These are phyloP conservation scores for Coelinius sp. DNA, from an alignment of 2,888 invertebrate species.

Conservation along the genomic window DNA sequence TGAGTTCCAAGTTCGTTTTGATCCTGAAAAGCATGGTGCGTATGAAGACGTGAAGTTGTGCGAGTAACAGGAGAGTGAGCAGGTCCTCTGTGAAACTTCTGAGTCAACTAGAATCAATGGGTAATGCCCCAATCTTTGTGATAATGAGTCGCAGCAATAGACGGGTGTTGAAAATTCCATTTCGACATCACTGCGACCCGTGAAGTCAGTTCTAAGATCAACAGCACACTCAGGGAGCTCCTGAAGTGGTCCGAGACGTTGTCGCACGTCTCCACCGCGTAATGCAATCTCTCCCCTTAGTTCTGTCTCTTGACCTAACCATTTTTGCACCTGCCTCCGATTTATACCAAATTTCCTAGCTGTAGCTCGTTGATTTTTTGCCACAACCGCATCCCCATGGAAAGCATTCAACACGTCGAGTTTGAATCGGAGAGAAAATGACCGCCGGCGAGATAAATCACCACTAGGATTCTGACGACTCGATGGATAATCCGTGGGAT, in stretches of 20 bases:
- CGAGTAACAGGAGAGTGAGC: constrained; percentile 60
- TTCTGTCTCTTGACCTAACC: constrained; percentile 70
- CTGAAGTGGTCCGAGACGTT: constrained; percentile 64
- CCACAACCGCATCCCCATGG: constrained; percentile 68
- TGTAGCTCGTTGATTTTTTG: constrained; percentile 72
- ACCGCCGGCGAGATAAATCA: constrained; percentile 64
- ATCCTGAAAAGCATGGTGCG: constrained; percentile 53
- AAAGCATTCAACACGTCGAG: constrained; percentile 72
- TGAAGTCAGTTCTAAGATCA: constrained; percentile 58
- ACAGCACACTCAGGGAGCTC: constrained; percentile 60
- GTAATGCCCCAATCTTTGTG: constrained; percentile 50
- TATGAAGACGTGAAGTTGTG: constrained; percentile 50
- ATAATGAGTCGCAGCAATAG: constrained; percentile 55
- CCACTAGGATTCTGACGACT: constrained; percentile 37
- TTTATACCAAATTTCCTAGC: constrained; percentile 72
- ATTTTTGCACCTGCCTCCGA: constrained; percentile 73
- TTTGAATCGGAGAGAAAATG: constrained; percentile 72
- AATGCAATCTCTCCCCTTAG: constrained; percentile 67
- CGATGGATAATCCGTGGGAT: constrained; percentile 58
- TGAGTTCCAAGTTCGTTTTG: constrained; percentile 50
- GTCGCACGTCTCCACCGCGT: constrained; percentile 63
- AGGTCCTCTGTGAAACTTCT: constrained; percentile 41
- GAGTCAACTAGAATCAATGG: constrained; percentile 36
- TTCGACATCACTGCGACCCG: constrained; percentile 54
- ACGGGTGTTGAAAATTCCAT: constrained; percentile 49